Percentiles rank a stretch among this genome's conserved stretches.
These are phyloP conservation scores for Philypnodon macrostomus DNA, from an alignment of 2,797 vertebrate species.

Conservation along the genomic window DNA sequence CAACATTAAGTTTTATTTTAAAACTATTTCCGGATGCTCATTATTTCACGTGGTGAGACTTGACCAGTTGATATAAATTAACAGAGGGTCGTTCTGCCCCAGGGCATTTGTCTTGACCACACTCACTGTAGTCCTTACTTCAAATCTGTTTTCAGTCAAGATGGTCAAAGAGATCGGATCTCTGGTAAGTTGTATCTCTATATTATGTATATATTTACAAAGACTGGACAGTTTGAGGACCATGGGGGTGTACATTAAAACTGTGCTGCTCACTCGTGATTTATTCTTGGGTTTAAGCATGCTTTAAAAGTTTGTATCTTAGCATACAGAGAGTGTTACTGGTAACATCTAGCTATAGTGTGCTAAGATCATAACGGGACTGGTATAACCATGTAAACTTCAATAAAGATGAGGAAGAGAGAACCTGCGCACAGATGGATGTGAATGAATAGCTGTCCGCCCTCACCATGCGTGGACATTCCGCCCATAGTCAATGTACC, in stretches of 20 bases:
- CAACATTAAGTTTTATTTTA: too few species aligned
- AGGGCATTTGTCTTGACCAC: neutral
- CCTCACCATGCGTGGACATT: neutral
- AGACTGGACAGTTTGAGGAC: too few species aligned
- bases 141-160: neutral
- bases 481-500: too few species aligned
- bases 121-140: neutral
- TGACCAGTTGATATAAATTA: neutral
- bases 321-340: neutral
- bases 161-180: slow-evolving; percentile 3
- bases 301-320: neutral
- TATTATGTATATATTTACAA: too few species aligned
- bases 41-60: too few species aligned
- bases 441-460: neutral
- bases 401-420: neutral
- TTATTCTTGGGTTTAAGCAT: neutral
- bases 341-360: neutral
- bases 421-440: neutral
- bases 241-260: neutral
- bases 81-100: neutral
- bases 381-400: neutral
- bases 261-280: neutral
- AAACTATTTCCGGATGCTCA: neutral
- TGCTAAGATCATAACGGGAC: neutral
- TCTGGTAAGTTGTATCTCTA: neutral